Evolutionary conservation across 2,797 vertebrate species (phyloP), one percentile per base, ranked within the genome.

Genomic region (Peromyscus aztecus): DNA sequence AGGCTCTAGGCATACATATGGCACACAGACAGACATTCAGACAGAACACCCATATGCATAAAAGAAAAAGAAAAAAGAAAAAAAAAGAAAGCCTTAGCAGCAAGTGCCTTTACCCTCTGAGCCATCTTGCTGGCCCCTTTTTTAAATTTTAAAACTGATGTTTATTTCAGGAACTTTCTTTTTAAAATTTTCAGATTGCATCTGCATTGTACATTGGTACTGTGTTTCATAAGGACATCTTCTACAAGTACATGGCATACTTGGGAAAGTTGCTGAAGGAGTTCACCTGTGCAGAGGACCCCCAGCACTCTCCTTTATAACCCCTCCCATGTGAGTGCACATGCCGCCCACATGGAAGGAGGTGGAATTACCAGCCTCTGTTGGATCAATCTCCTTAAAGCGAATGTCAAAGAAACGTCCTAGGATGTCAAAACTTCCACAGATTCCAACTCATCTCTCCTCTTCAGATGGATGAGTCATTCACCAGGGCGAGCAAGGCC

Each of bases 331-430:
- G 24, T 84, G 78, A 43, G 83, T 63, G 4, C 34, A 84, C 4
- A 14, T 3, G 13, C 65, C 75, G 84, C 75, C 76, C 90, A 40
- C 59, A 61, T 19, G 63, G 89, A 97, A 94, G 89, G 82, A 83
- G 63, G 67, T 4, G 49, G 69, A 92, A 95, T 96, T 87, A 37
- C 37, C 86, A 90, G 9, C 9, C 93, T 43, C 21, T 84, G 69
- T 87, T 89, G 78, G 82, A 97, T 97, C 94, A 1, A 0, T 77
- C 94, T 95, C 94, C 71, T 34, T 73, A 87, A 97, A 98, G 49
- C 37, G 82, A 95, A 86, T 19, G 91, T 89, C 94, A 96, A 90
- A 97, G 69, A 92, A 97, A 94, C 1, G 52, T 92, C 95, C 84
- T 1, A 61, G 78, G 94, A 86, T 43, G 81, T 94, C 46, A 90